phyloP scores from a whole-genome alignment of 2,797 vertebrate species.

The Acropternis orthonyx region DNA sequence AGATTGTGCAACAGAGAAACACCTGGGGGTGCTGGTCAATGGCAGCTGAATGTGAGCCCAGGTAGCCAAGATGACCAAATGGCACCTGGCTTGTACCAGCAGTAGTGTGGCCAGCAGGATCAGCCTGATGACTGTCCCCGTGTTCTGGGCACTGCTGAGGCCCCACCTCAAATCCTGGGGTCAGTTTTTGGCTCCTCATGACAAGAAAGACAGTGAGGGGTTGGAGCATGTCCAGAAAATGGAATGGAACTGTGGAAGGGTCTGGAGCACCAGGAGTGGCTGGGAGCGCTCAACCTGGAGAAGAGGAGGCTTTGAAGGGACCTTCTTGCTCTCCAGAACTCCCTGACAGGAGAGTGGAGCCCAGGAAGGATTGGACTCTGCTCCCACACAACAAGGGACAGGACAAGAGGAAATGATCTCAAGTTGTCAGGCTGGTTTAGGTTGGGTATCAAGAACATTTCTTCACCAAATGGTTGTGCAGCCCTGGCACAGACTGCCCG shows the following conservation, averaged over 20 bases:
- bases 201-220: background rate
- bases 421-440: background rate
- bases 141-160: background rate
- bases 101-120: background rate
- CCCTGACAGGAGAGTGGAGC: background rate
- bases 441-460: background rate
- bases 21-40: background rate
- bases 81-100: background rate
- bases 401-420: background rate
- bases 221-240: background rate
- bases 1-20: background rate
- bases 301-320: background rate
- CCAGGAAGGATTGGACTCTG: background rate
- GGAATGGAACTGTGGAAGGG: background rate
- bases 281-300: background rate
- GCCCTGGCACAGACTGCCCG: background rate
- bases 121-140: background rate
- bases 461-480: background rate
- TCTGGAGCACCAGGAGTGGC: background rate
- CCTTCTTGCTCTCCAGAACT: accelerated
- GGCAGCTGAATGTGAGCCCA: background rate
- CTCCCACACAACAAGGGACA: background rate
- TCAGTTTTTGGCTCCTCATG: background rate
- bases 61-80: background rate
- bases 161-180: background rate